Evolutionary conservation across 92 coral and sea anemone genomes (phyloP).

Genomic region (Epizoanthus illoricatus): DNA sequence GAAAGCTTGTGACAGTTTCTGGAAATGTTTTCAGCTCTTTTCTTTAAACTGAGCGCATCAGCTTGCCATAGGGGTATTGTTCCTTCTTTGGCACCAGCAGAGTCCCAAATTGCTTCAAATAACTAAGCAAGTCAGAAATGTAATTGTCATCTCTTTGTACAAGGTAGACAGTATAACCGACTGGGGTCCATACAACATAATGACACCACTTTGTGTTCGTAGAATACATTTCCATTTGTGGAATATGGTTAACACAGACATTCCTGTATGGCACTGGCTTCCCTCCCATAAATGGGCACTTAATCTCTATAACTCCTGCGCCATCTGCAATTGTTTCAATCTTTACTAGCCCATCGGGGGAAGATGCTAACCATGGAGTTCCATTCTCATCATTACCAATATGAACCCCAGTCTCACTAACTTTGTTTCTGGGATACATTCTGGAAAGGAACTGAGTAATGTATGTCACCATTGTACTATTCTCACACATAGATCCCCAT

Average conservation of each 20-base stretch:
- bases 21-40: slow-evolving; percentile 34
- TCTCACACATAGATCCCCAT: slow-evolving; percentile 41
- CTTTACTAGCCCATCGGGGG: slow-evolving; percentile 37
- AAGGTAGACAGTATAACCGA: slow-evolving; percentile 41
- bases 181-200: slow-evolving; percentile 63
- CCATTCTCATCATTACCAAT: not conserved
- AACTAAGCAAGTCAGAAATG: slow-evolving; percentile 18
- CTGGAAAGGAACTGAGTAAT: slow-evolving; percentile 22
- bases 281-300: slow-evolving; percentile 43
- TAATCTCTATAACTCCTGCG: slow-evolving; percentile 28
- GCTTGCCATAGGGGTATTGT: slow-evolving; percentile 49
- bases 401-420: slow-evolving; percentile 37
- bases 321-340: not conserved
- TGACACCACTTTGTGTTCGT: slow-evolving; percentile 43
- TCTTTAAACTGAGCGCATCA: slow-evolving; percentile 43
- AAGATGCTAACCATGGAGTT: slow-evolving; percentile 38
- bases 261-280: slow-evolving; percentile 46
- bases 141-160: slow-evolving; percentile 57
- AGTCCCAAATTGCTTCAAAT: slow-evolving; percentile 40
- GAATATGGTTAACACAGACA: slow-evolving; percentile 56
- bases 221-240: slow-evolving; percentile 56
- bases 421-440: slow-evolving; percentile 20
- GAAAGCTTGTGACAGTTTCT: slow-evolving; percentile 15
- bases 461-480: slow-evolving; percentile 30
- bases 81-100: slow-evolving; percentile 14